Conservation (phyloP, 1,140 invertebrate species). For the Paramacrobiotus metropolitanus region DNA sequence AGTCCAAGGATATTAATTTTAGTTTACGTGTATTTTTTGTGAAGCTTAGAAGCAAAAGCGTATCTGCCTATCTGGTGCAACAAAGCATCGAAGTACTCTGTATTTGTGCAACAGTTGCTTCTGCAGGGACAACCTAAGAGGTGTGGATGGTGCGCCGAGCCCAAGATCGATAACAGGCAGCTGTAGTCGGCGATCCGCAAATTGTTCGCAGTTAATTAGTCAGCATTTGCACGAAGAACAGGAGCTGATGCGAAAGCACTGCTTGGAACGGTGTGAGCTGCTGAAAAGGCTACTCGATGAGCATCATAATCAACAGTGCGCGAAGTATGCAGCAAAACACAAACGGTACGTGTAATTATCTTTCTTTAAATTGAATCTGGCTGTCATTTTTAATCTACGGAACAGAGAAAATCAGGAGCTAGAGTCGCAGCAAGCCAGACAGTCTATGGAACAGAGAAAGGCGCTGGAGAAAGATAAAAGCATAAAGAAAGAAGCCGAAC, state of each 20-base stretch:
- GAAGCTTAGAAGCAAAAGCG: too few relatives aligned
- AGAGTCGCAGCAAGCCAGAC: conserved; percentile 77
- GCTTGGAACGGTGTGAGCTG: conserved; percentile 57
- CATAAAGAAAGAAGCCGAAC: conserved; percentile 84
- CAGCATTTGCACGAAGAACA: conserved; percentile 75
- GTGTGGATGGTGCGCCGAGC: too few relatives aligned
- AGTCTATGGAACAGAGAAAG: conserved; percentile 84
- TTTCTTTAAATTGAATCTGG: too few relatives aligned
- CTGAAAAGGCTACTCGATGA: conserved; percentile 60
- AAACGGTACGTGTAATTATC: conserved; percentile 39
- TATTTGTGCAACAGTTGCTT: conserved; percentile 46
- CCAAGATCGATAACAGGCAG: too few relatives aligned
- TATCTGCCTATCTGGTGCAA: too few relatives aligned
- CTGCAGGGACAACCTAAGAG: too few relatives aligned
- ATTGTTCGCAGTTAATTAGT: conserved; percentile 75
- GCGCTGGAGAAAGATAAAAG: conserved; percentile 87
- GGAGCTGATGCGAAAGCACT: conserved; percentile 51
- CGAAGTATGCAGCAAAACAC: conserved; percentile 64
- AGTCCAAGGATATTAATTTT: too few relatives aligned
- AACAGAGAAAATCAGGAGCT: conserved; percentile 82
- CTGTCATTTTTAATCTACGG: conserved; percentile 11
- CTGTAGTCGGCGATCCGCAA: conserved; percentile 71
- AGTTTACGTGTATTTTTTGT: too few relatives aligned
- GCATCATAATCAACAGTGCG: conserved; percentile 61
- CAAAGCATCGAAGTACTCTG: neutral